Conservation (phyloP, 2,888 invertebrate genomes). For the Seira musarum region DNA sequence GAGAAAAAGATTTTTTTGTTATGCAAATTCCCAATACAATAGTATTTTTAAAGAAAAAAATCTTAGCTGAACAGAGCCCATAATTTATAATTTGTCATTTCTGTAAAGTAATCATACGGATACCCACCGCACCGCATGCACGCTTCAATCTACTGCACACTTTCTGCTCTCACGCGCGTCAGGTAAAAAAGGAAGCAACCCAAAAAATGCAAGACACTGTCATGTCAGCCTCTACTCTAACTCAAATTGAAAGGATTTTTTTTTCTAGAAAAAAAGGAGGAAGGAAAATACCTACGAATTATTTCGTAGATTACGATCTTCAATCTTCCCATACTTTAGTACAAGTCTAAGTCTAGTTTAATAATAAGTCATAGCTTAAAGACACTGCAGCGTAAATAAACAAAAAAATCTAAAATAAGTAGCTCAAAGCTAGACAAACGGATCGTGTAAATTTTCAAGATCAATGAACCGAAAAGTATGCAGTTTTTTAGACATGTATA, state of each 20-base stretch:
- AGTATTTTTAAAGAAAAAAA: background rate
- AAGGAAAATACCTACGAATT: background rate
- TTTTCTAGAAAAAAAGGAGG: background rate
- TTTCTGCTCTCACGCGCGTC: constrained; percentile 28
- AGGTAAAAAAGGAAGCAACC: constrained; percentile 16
- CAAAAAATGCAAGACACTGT: too few relatives aligned
- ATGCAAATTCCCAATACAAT: constrained; percentile 17
- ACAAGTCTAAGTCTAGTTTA: too few relatives aligned
- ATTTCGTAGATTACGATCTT: background rate
- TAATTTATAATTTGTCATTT: background rate
- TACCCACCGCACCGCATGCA: too few relatives aligned
- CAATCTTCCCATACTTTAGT: background rate
- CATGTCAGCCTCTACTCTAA: too few relatives aligned
- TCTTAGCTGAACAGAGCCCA: too few relatives aligned
- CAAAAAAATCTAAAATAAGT: background rate
- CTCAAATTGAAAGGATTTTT: background rate
- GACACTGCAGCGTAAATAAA: background rate
- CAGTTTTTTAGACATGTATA: background rate
- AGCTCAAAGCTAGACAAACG: background rate
- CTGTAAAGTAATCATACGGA: background rate
- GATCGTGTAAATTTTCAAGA: background rate
- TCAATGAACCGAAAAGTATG: background rate
- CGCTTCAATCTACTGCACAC: background rate
- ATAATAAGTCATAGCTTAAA: too few relatives aligned
- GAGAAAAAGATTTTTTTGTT: constrained; percentile 24